A percentile compares a stretch with the other conserved stretches of the same genome.
phyloP scores from a whole-genome alignment of 2,797 vertebrate species.

The Rallus crepitans region DNA sequence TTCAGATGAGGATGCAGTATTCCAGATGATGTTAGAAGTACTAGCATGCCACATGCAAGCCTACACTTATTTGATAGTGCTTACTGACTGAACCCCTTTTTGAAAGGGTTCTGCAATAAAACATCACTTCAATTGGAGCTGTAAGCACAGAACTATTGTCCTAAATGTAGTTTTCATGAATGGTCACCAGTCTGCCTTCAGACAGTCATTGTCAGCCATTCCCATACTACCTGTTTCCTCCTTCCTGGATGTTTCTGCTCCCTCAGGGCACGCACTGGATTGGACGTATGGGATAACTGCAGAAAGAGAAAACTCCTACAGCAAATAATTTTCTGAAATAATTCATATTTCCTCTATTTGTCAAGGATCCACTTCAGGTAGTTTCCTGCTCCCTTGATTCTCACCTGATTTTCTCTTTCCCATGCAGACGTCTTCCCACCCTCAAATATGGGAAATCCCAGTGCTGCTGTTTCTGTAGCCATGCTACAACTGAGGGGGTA shows the following conservation, averaged over 20 bases:
- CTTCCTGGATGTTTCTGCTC: background rate
- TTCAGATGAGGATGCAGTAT: background rate
- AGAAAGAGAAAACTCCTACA: background rate
- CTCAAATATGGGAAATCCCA: background rate
- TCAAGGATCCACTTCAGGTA: background rate
- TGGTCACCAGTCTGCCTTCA: background rate
- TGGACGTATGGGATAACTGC: background rate
- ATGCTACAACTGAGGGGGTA: background rate
- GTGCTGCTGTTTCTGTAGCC: background rate
- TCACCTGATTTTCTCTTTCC: background rate
- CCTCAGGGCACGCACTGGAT: background rate
- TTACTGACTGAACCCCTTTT: background rate
- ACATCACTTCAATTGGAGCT: background rate
- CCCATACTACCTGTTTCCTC: background rate
- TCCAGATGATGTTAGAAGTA: background rate
- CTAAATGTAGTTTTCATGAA: background rate
- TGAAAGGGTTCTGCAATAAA: background rate
- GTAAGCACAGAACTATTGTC: background rate
- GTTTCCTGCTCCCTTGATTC: background rate
- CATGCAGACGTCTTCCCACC: background rate
- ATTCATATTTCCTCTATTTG: background rate
- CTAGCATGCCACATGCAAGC: background rate
- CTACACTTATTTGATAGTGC: background rate
- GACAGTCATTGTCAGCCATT: background rate
- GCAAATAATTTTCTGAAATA: background rate